These are phyloP conservation scores for Enteromius fasciolatus DNA, from an alignment of 2,797 vertebrate genomes.

Conservation along the genomic window DNA sequence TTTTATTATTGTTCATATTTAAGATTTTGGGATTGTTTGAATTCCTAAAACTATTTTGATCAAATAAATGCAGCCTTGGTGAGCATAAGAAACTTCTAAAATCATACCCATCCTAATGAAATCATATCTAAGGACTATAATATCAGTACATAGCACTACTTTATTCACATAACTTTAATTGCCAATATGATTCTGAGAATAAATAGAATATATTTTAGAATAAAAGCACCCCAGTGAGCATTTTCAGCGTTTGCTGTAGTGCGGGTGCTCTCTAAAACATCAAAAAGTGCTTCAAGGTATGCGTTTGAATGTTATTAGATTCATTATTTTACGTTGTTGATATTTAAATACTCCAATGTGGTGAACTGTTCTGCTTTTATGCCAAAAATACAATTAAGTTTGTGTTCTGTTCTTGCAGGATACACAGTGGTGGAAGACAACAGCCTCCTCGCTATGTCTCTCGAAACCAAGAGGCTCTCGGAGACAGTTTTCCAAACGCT, in stretches of 20 bases:
- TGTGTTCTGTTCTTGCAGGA: conserved; percentile 63
- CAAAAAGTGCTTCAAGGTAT: neutral
- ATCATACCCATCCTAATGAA: neutral
- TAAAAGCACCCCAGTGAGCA: neutral
- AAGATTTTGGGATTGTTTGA: neutral
- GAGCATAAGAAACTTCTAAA: neutral
- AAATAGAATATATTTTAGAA: neutral
- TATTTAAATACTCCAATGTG: conserved; percentile 1
- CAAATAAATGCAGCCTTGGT: neutral
- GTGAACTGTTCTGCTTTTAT: neutral
- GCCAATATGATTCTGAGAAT: neutral
- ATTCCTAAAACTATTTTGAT: neutral
- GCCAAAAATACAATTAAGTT: neutral
- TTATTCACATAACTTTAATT: neutral
- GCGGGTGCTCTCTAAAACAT: neutral
- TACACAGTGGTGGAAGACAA: conserved; percentile 83
- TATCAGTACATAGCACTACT: neutral
- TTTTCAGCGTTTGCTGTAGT: conserved; percentile 4
- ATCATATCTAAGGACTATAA: neutral
- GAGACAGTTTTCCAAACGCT: conserved; percentile 75
- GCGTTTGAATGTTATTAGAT: neutral
- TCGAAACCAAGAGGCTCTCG: conserved; percentile 76
- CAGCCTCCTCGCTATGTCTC: conserved; percentile 69
- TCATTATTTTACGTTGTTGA: neutral
- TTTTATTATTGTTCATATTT: neutral